Conservation (phyloP, 2,797 vertebrate species). For the Anguilla marmorata region DNA sequence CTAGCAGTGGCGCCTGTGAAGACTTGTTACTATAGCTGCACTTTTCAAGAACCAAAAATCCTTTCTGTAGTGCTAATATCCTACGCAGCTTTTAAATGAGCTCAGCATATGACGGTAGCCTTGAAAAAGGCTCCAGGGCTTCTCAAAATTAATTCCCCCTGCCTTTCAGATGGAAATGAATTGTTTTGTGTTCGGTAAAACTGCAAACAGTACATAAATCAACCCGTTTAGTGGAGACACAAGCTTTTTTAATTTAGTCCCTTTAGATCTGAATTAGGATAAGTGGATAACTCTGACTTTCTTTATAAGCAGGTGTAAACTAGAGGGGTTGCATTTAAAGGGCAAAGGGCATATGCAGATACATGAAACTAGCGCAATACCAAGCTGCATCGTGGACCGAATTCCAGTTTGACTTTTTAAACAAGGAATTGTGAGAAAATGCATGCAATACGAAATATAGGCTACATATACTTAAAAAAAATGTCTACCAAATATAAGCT, state of each 20-base stretch:
- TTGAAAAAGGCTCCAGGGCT: slow-evolving; percentile 69
- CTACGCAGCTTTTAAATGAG: slow-evolving; percentile 78
- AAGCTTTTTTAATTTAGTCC: slow-evolving; percentile 45
- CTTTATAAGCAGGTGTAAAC: slow-evolving; percentile 49
- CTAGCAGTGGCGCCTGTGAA: slow-evolving; percentile 65
- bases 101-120: slow-evolving; percentile 73
- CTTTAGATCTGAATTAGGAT: slow-evolving; percentile 49
- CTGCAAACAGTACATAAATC: slow-evolving; percentile 74
- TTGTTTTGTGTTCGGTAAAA: slow-evolving; percentile 73
- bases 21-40: slow-evolving; percentile 71
- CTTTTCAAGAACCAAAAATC: slow-evolving; percentile 75
- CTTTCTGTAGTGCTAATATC: slow-evolving; percentile 78
- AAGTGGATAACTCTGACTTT: slow-evolving; percentile 49
- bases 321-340: slow-evolving; percentile 12
- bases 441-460: background rate
- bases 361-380: background rate
- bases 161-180: slow-evolving; percentile 79
- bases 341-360: slow-evolving; percentile 22
- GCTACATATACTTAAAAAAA: background rate
- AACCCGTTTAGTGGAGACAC: slow-evolving; percentile 62
- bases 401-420: background rate
- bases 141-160: slow-evolving; percentile 75
- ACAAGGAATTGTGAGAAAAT: background rate
- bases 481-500: background rate
- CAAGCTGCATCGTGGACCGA: background rate